These are phyloP conservation scores for Parapristionchus giblindavisi DNA, from an alignment of 2,888 invertebrate genomes.

Conservation along the genomic window DNA sequence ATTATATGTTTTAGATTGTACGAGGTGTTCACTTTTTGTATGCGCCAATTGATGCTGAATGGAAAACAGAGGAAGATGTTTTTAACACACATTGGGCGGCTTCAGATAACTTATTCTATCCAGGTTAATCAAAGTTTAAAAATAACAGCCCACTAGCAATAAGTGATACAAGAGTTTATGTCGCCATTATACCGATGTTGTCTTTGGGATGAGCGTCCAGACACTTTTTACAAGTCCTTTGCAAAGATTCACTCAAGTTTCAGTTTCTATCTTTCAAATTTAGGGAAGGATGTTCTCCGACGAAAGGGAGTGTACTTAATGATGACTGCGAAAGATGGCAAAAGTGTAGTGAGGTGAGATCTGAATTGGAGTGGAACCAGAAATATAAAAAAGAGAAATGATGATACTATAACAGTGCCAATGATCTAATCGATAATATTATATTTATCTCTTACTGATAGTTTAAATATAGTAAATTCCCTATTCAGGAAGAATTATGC, in stretches of 20 bases:
- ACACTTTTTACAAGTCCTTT: no score
- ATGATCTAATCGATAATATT: neutral
- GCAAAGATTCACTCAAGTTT: no score
- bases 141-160: no score
- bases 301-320: conserved; percentile 61
- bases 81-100: conserved; percentile 60
- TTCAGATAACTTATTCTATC: conserved; percentile 48
- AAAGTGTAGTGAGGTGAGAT: conserved; percentile 34
- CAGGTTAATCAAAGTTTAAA: conserved; percentile 38
- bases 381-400: neutral
- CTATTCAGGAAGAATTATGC: conserved; percentile 50
- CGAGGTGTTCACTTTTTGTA: conserved; percentile 59
- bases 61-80: conserved; percentile 61
- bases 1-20: conserved; percentile 41
- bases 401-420: no score
- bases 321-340: conserved; percentile 49
- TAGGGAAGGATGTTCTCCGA: conserved; percentile 61
- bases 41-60: conserved; percentile 60
- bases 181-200: no score
- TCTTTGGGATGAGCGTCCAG: no score
- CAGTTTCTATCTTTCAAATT: no score
- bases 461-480: neutral
- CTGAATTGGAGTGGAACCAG: neutral
- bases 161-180: no score
- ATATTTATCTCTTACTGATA: neutral